Percentiles rank a stretch among this genome's conserved stretches.
These are phyloP conservation scores for Eucriotettix oculatus DNA, from an alignment of 2,888 invertebrate species.

Conservation along the genomic window DNA sequence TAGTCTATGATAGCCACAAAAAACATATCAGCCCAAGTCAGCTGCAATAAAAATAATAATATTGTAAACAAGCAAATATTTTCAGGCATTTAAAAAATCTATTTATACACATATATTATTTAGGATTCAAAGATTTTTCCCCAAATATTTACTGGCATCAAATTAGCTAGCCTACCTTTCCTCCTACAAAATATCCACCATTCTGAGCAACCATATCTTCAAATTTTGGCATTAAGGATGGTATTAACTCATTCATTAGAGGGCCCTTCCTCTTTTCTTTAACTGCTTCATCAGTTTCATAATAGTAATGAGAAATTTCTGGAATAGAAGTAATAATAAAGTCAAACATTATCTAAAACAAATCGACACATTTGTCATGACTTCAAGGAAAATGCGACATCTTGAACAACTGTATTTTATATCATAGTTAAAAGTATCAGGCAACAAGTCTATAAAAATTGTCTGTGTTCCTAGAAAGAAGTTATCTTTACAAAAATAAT, in stretches of 20 bases:
- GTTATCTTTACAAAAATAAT: too few relatives aligned
- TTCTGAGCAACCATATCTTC: constrained; percentile 39
- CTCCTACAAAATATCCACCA: constrained; percentile 38
- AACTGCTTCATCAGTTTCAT: constrained; percentile 32
- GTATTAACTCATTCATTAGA: constrained; percentile 33
- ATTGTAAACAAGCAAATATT: background rate
- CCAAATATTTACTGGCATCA: too few relatives aligned
- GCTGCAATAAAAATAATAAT: constrained; percentile 21
- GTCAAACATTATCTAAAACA: too few relatives aligned
- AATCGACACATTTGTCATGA: too few relatives aligned
- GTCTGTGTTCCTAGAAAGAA: too few relatives aligned
- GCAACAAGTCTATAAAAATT: too few relatives aligned
- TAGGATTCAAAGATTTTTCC: too few relatives aligned
- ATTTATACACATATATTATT: too few relatives aligned
- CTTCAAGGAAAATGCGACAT: too few relatives aligned
- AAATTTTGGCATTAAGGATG: constrained; percentile 38
- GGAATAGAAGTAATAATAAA: background rate
- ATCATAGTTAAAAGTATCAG: too few relatives aligned
- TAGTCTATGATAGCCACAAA: constrained; percentile 42
- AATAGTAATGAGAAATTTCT: constrained; percentile 35
- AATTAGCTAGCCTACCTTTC: constrained; percentile 27
- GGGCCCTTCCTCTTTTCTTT: constrained; percentile 34
- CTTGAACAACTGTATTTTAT: too few relatives aligned
- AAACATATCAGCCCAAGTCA: constrained; percentile 48
- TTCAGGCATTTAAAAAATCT: background rate